Evolutionary conservation across 30 jellyfish, hydroid and myxozoan genomes (phyloP), one percentile per base, ranked within the genome.

Genomic region (Catostylus mosaicus): DNA sequence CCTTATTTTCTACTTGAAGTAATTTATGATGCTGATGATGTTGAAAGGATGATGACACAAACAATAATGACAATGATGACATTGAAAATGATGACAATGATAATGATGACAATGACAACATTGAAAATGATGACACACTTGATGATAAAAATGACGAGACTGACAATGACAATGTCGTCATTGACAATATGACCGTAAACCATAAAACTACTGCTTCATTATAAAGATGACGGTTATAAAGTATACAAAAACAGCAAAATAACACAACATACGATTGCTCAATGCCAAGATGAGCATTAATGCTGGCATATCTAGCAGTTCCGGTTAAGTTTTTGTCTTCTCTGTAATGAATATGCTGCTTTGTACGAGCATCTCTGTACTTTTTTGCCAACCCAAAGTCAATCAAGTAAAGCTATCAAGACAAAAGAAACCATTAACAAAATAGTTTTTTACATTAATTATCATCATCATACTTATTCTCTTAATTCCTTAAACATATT

Each of bases 351-450:
- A 95, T 89, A 89, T 95, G 99, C 60, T 79, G 90, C 63, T 89
- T 86, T 11, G 97, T 86, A 34, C 92, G 88, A 48, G 94, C 91
- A 68, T 89, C 98, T 75, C 97, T 89, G 83, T 95, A 95, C 87
- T 95, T 91, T 74, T 95, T 95, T 20, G 99, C 97, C 76, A 95
- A 90, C 27, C 99, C 99, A 73, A 90, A 95, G 69, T 95, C 99
- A 86, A 95, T 90, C 76, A 95, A 80, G 71, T 89, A 95, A 0
- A 93, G 91, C 99, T 93, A 70, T 4, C 31, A 67, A 7, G 47
- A 68, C 33, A 59, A 69, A 26, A 27, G 43, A 59, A 29, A 27
- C 86, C 31, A 30, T 11, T 46, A 38, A 19, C 8, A 82, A 0
- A 67, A n/a, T n/a, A n/a, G n/a, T n/a, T n/a, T n/a, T n/a, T n/a